Evolutionary conservation across 2,113 vertebrate species (phyloP).

Genomic region (Gallinago media): DNA sequence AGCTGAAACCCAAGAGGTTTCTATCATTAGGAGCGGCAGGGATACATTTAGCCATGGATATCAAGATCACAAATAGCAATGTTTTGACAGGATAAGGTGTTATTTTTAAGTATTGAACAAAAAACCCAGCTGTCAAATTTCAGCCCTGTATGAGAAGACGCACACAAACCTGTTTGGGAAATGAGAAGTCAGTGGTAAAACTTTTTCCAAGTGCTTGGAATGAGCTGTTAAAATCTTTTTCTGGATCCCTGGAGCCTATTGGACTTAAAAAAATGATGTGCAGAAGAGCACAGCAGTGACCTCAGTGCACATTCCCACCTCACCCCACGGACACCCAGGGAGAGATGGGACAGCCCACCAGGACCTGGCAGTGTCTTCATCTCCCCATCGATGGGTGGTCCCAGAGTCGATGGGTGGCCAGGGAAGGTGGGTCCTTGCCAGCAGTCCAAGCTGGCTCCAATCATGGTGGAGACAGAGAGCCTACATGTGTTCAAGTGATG

Average conservation of each 20-base stretch:
- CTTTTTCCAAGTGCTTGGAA: not conserved
- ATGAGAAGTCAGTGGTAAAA: not conserved
- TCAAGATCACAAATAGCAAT: not conserved
- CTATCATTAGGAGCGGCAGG: not conserved
- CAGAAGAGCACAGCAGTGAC: not conserved
- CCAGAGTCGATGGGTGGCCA: not conserved
- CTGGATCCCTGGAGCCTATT: not conserved
- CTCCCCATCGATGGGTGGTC: not conserved
- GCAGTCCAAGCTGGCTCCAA: not conserved
- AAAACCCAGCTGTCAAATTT: not conserved
- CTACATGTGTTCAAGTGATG: not conserved
- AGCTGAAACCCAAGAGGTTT: not conserved
- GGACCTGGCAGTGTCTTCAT: fast-evolving
- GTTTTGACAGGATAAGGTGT: constrained; percentile 3
- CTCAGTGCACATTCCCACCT: fast-evolving
- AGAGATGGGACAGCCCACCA: not conserved
- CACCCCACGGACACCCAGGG: fast-evolving
- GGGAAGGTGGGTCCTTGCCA: not conserved
- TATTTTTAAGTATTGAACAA: not conserved
- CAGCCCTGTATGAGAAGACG: not conserved
- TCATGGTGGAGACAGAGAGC: not conserved
- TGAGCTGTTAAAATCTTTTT: not conserved
- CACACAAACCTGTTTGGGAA: not conserved
- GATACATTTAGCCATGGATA: not conserved
- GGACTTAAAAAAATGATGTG: not conserved